Percentiles rank a stretch among this genome's conserved stretches.
These are phyloP conservation scores for Cydia splendana DNA, from an alignment of 1,140 invertebrate genomes.

Conservation along the genomic window DNA sequence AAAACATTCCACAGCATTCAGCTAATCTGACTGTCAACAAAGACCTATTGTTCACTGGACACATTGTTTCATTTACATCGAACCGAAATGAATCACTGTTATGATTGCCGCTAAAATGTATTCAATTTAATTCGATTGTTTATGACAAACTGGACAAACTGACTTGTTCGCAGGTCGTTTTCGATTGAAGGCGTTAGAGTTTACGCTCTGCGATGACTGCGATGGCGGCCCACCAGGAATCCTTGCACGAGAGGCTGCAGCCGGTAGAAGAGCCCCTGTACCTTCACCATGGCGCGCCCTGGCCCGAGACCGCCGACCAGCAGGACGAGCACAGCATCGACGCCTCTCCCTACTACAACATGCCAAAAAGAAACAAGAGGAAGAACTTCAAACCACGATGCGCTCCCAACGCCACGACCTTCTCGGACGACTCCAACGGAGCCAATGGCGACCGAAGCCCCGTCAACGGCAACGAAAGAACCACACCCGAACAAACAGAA, in stretches of 20 bases:
- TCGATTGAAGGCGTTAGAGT: slow-evolving; percentile 61
- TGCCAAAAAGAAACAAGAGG: slow-evolving; percentile 83
- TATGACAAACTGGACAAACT: slow-evolving; percentile 65
- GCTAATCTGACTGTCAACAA: slow-evolving; percentile 76
- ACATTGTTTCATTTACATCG: slow-evolving; percentile 77
- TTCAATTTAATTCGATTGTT: slow-evolving; percentile 74
- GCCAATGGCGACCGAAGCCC: slow-evolving; percentile 72
- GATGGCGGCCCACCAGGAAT: slow-evolving; percentile 76
- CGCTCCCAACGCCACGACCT: slow-evolving; percentile 79
- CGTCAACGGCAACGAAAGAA: slow-evolving; percentile 75
- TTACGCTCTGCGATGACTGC: slow-evolving; percentile 73
- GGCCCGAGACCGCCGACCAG: slow-evolving; percentile 63
- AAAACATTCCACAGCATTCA: slow-evolving; percentile 77
- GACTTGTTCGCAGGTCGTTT: slow-evolving; percentile 66
- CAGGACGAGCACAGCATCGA: slow-evolving; percentile 75
- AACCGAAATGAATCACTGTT: slow-evolving; percentile 77
- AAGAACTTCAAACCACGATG: slow-evolving; percentile 85
- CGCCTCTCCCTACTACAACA: slow-evolving; percentile 76
- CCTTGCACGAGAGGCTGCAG: slow-evolving; percentile 75
- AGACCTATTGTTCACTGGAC: slow-evolving; percentile 74
- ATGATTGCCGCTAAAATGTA: slow-evolving; percentile 73
- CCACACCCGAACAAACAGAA: slow-evolving; percentile 58
- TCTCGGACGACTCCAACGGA: slow-evolving; percentile 76
- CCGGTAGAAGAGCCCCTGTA: slow-evolving; percentile 66
- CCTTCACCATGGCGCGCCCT: slow-evolving; percentile 69